Conservation (phyloP, 2,888 invertebrate species). For the Tetranychus piercei region DNA sequence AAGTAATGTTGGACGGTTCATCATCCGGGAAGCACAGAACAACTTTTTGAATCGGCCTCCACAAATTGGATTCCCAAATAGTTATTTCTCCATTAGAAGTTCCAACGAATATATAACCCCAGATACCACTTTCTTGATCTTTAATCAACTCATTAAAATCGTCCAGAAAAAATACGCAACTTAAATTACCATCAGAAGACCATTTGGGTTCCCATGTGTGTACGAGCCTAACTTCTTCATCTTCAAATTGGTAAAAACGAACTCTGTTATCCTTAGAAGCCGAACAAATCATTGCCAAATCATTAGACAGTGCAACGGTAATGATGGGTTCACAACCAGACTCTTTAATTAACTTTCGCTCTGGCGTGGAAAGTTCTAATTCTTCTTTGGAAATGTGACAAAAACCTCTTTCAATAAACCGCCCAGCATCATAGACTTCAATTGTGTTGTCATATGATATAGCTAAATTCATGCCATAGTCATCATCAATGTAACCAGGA, state of each 20-base stretch:
- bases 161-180: slow-evolving; percentile 14
- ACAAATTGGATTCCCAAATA: slow-evolving; percentile 13
- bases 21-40: neutral
- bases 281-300: slow-evolving; percentile 16
- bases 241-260: slow-evolving; percentile 13
- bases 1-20: slow-evolving; percentile 7
- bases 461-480: slow-evolving; percentile 14
- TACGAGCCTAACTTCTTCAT: neutral
- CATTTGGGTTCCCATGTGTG: slow-evolving; percentile 16
- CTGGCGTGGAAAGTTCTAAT: neutral
- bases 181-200: slow-evolving; percentile 11
- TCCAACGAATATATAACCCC: slow-evolving; percentile 15
- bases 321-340: slow-evolving; percentile 1
- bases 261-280: slow-evolving; percentile 15
- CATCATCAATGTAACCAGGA: slow-evolving; percentile 14
- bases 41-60: slow-evolving; percentile 11
- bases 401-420: neutral
- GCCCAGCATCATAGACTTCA: slow-evolving; percentile 15
- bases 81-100: slow-evolving; percentile 16
- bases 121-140: slow-evolving; percentile 11
- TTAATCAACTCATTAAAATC: slow-evolving; percentile 15
- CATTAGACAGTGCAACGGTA: slow-evolving; percentile 13
- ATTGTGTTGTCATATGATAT: slow-evolving; percentile 11
- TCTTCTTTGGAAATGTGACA: slow-evolving; percentile 8
- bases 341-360: slow-evolving; percentile 2